Evolutionary conservation across 2,797 vertebrate genomes (phyloP), one percentile per base, ranked within the genome.

Genomic region (Myotis daubentonii): DNA sequence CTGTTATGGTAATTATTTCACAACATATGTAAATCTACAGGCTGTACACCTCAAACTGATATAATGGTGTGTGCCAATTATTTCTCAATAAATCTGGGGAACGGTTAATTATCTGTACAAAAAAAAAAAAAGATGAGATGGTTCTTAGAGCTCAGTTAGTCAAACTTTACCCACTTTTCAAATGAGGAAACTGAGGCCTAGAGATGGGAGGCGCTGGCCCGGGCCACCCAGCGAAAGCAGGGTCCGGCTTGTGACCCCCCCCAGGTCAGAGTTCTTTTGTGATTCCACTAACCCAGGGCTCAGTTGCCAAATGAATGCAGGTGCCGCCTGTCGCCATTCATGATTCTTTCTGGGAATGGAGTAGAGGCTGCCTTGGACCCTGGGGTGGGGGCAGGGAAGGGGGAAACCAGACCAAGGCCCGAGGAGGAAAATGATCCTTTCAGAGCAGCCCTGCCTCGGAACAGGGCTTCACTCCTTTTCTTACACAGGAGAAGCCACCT

Each of bases 401-500:
- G 47, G n/a, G 53, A 33, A 51, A 0, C 22, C 36, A 62, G 82
- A 49, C n/a, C 9, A 7, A 30, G 22, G 12, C 19, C 28, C 28
- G 25, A 1, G 53, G 72, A 38, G 53, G 49, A 62, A 62, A 19
- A 4, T 0, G 10, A 8, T 49, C 70, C 57, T 79, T 33, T 28
- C 15, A 6, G 62, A 66, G 74, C 60, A 51, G 23, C 22, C 8
- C 0, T 8, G 23, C 9, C 25, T 49, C 8, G 1, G 41, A 10
- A 8, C 23, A 44, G n/a, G 75, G 9, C n/a, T 11, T 16, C 28
- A 28, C 30, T 19, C 36, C 22, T 55, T 36, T n/a, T 83, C 66
- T 80, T 38, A 0, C 6, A 2, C 91, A 98, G 98, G 97, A 97
- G 82, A 71, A 66, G 0, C 94, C 96, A 0, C 98, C 97, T 0